A percentile compares a stretch with the other conserved stretches of the same genome.
phyloP scores from a whole-genome alignment of 2,113 vertebrate genomes.

The Opisthocomus hoazin region DNA sequence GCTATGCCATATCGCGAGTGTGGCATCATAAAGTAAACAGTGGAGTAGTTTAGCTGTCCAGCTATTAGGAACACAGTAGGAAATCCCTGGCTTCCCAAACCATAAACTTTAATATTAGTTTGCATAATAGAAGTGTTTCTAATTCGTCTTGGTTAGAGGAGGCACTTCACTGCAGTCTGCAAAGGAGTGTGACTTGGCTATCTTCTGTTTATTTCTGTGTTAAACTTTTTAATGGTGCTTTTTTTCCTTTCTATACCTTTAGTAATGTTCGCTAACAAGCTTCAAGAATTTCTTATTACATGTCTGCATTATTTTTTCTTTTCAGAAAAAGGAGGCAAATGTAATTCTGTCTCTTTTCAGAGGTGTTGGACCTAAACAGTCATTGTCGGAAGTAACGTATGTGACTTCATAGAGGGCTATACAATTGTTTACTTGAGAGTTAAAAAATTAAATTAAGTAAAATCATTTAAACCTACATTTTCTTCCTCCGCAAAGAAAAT shows the following conservation, averaged over 20 bases:
- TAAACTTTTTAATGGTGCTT: neutral
- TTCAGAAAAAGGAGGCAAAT: neutral
- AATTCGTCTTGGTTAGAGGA: neutral
- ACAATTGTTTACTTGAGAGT: neutral
- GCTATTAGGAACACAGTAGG: neutral
- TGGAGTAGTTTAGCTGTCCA: slow-evolving; percentile 34
- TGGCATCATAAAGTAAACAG: slow-evolving; percentile 53
- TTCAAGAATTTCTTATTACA: neutral
- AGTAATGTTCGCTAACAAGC: neutral
- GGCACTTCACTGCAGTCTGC: neutral
- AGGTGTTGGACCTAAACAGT: neutral
- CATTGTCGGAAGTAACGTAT: neutral
- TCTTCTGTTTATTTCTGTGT: neutral
- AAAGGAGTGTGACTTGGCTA: neutral
- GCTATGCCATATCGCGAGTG: slow-evolving; percentile 9
- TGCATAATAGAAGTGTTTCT: slow-evolving; percentile 37
- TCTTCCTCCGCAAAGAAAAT: too few relatives aligned
- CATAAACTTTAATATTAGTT: slow-evolving; percentile 24
- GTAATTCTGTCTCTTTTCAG: neutral
- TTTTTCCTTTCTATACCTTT: neutral
- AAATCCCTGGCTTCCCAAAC: slow-evolving; percentile 32
- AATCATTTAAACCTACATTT: neutral
- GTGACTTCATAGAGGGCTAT: neutral
- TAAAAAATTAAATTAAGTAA: neutral
- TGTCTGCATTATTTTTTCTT: neutral